Base-by-base conservation (phyloP, 2,888 invertebrate genomes). In the Uropetala carovei region DNA sequence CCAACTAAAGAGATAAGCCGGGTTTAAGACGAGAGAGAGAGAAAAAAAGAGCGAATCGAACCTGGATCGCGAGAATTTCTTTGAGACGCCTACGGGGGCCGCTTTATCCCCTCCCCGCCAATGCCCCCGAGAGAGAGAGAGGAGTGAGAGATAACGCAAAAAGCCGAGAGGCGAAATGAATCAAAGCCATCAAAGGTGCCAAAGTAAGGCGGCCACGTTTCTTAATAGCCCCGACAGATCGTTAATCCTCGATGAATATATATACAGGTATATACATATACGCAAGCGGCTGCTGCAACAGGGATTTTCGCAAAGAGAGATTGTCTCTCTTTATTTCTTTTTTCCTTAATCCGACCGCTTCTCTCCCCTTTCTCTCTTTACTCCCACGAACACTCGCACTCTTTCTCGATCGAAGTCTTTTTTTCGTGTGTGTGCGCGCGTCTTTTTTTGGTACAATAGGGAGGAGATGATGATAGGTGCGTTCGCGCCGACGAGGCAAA, bases 171-270 rank as follows among this genome's bases (percentile, higher is more conserved):
- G 83, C n/a, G 83, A 83, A 43, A 83, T 83, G 83, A 83, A 83
- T 83, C 83, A 57, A 83, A 83, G 83, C 83, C 83, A 43, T 83
- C 83, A 83, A 83, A 83, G 83, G 83, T 83, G 83, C 56, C 83
- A 83, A 83, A 83, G 83, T 83, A 83, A 83, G 83, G 83, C 56
- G 83, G 83, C 83, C 57, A 57, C 57, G 30, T 57, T n/a, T 83
- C 57, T 83, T 83, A 83, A 83, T 83, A 83, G 83, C 56, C 83
- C 83, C 56, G 56, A 57, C 83, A 56, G 83, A 83, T 83, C 83
- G 83, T 83, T 56, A 83, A 83, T 83, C 83, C 83, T 83, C 83
- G 0, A 83, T n/a, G n/a, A n/a, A n/a, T n/a, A n/a, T n/a, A n/a
- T n/a, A n/a, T n/a, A n/a, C n/a, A n/a, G n/a, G n/a, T n/a, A n/a